Percentiles rank a stretch among this genome's conserved stretches.
These are phyloP conservation scores for Dorcus hopei DNA, from an alignment of 2,888 invertebrate genomes.

Conservation along the genomic window DNA sequence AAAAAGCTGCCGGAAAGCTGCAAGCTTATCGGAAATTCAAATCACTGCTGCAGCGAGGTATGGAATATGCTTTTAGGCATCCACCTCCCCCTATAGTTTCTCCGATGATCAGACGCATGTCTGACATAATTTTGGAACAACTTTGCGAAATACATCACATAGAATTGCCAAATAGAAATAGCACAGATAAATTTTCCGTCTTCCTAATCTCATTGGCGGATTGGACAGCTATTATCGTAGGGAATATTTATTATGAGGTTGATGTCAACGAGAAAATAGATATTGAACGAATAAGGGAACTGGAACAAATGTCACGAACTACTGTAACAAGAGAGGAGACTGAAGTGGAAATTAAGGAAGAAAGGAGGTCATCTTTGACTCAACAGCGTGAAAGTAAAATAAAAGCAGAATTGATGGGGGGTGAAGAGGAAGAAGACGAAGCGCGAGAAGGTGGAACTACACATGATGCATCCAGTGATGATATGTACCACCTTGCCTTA, in stretches of 20 bases:
- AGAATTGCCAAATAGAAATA: constrained; percentile 83
- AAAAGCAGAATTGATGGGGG: background rate
- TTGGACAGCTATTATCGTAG: constrained; percentile 44
- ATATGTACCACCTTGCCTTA: background rate
- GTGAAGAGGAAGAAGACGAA: background rate
- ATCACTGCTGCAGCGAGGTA: constrained; percentile 29
- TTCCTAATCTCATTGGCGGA: constrained; percentile 42
- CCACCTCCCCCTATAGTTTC: constrained; percentile 55
- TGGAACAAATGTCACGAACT: constrained; percentile 7
- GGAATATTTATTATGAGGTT: constrained; percentile 42
- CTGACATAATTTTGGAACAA: constrained; percentile 57
- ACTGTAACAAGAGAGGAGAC: constrained; percentile 7
- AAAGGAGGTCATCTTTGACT: background rate
- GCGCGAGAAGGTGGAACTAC: background rate
- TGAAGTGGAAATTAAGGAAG: constrained; percentile 10
- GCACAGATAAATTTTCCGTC: constrained; percentile 27
- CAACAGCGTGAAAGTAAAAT: too few species aligned
- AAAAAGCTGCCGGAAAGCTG: constrained; percentile 21
- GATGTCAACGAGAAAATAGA: constrained; percentile 41
- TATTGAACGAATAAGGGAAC: constrained; percentile 31
- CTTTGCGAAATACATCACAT: constrained; percentile 74
- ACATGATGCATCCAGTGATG: background rate
- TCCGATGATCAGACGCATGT: constrained; percentile 55
- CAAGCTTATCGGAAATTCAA: constrained; percentile 30
- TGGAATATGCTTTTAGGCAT: constrained; percentile 39